These are phyloP conservation scores for Alsophila aescularia DNA, from an alignment of 2,888 invertebrate genomes.

Conservation along the genomic window DNA sequence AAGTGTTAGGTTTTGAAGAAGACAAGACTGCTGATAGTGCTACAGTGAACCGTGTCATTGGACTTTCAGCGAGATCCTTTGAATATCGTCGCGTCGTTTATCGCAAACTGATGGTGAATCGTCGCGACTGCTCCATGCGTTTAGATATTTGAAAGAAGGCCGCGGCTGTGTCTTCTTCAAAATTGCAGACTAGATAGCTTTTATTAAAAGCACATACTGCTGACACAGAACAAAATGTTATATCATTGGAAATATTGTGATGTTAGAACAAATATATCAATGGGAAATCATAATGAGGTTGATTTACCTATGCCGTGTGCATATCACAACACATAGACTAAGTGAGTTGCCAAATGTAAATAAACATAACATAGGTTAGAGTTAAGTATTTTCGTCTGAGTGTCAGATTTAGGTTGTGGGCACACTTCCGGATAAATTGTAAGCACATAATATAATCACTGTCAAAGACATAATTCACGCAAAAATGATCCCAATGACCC, in stretches of 20 bases:
- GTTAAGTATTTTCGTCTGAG: slow-evolving; percentile 56
- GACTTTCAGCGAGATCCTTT: no score
- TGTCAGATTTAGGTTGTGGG: slow-evolving; percentile 65
- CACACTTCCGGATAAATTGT: slow-evolving; percentile 43
- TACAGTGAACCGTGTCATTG: no score
- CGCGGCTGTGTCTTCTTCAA: background rate
- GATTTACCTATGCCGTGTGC: slow-evolving; percentile 73
- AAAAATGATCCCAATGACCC: slow-evolving; percentile 9
- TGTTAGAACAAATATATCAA: slow-evolving; percentile 71
- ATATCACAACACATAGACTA: slow-evolving; percentile 80
- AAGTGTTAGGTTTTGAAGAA: no score
- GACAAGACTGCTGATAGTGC: no score
- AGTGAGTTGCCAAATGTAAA: slow-evolving; percentile 82
- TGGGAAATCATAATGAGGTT: slow-evolving; percentile 60
- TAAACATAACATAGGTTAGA: slow-evolving; percentile 48
- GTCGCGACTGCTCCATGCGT: no score
- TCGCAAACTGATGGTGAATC: no score
- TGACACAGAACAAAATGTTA: slow-evolving; percentile 34
- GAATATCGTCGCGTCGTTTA: no score
- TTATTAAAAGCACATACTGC: slow-evolving; percentile 24
- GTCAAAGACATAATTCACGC: no score
- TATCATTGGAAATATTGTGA: slow-evolving; percentile 75
- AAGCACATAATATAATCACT: background rate
- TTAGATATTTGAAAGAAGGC: no score
- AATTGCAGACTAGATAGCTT: background rate